phyloP scores from a whole-genome alignment of 1,140 invertebrate species.

The Caenorhabditis inopinata region DNA sequence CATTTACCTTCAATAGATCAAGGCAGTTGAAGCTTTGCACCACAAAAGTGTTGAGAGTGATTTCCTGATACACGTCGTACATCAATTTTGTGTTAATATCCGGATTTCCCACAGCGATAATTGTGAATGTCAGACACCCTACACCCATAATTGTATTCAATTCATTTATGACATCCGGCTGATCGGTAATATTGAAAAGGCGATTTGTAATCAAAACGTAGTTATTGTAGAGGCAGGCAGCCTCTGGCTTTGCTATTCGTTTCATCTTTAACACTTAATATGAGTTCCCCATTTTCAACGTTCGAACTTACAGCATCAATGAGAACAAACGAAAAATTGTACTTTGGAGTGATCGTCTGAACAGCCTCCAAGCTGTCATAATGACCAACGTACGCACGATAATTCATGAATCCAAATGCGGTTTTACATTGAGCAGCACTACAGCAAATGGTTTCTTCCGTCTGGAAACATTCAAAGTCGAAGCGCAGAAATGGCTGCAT shows the following conservation, averaged over 20 bases:
- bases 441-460: neutral
- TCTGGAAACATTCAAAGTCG: no score
- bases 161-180: neutral
- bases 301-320: constrained; percentile 28
- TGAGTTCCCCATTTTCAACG: neutral
- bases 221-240: constrained; percentile 45
- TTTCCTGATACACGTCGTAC: neutral
- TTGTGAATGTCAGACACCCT: constrained; percentile 37
- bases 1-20: neutral
- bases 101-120: constrained; percentile 36
- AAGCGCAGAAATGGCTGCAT: no score
- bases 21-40: constrained; percentile 45
- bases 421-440: neutral
- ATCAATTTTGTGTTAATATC: constrained; percentile 39
- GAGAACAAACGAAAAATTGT: constrained; percentile 20
- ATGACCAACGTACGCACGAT: constrained; percentile 20
- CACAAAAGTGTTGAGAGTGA: constrained; percentile 28
- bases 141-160: neutral
- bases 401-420: neutral
- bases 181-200: constrained; percentile 39
- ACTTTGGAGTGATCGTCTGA: neutral
- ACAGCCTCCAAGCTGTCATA: constrained; percentile 8
- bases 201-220: constrained; percentile 50
- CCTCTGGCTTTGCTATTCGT: neutral
- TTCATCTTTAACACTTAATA: constrained; percentile 37